Percentiles rank a stretch among this genome's conserved stretches.
phyloP scores from a whole-genome alignment of 2,113 vertebrate species.

The Hepsetus odoe region DNA sequence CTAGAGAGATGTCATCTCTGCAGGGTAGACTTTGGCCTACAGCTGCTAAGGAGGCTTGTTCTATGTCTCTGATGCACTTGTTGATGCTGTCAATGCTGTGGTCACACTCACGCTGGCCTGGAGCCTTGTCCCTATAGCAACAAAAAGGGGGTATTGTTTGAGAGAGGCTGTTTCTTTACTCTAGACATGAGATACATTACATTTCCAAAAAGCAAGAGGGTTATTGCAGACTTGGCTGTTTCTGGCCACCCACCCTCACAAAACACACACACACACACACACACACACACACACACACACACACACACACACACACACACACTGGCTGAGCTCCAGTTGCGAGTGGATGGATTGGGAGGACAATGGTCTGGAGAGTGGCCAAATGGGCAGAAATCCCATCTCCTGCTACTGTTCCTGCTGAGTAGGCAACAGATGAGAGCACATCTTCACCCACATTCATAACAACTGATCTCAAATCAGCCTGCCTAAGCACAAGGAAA shows the following conservation, averaged over 20 bases:
- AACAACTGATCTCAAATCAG: constrained; percentile 35
- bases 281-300: not conserved
- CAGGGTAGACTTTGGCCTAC: constrained; percentile 92
- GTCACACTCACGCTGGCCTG: constrained; percentile 95
- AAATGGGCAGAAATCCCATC: constrained; percentile 34
- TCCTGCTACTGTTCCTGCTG: constrained; percentile 26
- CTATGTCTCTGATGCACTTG: constrained; percentile 94
- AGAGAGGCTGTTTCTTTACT: constrained; percentile 27
- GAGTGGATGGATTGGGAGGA: constrained; percentile 33
- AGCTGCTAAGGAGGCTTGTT: constrained; percentile 92
- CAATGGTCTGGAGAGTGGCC: constrained; percentile 40
- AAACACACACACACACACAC: constrained; percentile 21
- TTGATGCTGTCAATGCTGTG: constrained; percentile 96
- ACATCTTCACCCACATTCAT: not conserved
- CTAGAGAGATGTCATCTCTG: constrained; percentile 96
- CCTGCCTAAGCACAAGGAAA: not conserved
- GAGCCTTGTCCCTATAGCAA: constrained; percentile 90
- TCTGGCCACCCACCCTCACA: not conserved
- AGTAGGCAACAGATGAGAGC: constrained; percentile 21
- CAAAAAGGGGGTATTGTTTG: constrained; percentile 38
- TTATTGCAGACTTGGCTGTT: constrained; percentile 15
- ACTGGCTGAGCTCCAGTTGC: constrained; percentile 24
- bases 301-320: constrained; percentile 14
- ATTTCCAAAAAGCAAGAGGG: not conserved
- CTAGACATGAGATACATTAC: constrained; percentile 35